Evolutionary conservation across 2,797 vertebrate species (phyloP).

Genomic region (Scolopax rusticola): DNA sequence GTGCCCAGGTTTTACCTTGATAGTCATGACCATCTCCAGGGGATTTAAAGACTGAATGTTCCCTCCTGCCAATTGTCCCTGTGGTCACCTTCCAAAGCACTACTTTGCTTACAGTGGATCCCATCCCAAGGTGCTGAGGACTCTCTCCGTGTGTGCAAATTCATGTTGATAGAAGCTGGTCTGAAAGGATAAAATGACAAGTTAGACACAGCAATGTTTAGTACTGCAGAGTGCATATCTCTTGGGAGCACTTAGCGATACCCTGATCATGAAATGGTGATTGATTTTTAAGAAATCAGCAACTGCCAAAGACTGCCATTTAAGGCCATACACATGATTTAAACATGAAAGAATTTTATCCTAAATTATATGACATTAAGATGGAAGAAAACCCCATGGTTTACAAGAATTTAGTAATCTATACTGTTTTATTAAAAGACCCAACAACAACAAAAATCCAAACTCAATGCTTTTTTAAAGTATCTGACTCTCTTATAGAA

Average conservation of each 20-base stretch:
- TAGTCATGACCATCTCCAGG: background rate
- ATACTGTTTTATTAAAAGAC: background rate
- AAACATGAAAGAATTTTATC: background rate
- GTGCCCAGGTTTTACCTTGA: background rate
- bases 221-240: too few species aligned
- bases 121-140: background rate
- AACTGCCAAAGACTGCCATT: background rate
- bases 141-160: background rate
- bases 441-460: background rate
- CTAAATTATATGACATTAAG: background rate
- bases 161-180: background rate
- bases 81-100: background rate
- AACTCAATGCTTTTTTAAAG: background rate
- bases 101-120: background rate
- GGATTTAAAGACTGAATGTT: background rate
- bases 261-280: background rate
- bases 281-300: background rate
- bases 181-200: background rate
- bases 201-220: background rate
- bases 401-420: background rate
- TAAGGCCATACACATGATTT: background rate
- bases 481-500: background rate
- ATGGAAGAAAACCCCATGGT: background rate
- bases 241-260: rapidly evolving
- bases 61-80: background rate